These are phyloP conservation scores for Drosophila nebulosa DNA, from an alignment of 1,140 invertebrate genomes.

Conservation along the genomic window DNA sequence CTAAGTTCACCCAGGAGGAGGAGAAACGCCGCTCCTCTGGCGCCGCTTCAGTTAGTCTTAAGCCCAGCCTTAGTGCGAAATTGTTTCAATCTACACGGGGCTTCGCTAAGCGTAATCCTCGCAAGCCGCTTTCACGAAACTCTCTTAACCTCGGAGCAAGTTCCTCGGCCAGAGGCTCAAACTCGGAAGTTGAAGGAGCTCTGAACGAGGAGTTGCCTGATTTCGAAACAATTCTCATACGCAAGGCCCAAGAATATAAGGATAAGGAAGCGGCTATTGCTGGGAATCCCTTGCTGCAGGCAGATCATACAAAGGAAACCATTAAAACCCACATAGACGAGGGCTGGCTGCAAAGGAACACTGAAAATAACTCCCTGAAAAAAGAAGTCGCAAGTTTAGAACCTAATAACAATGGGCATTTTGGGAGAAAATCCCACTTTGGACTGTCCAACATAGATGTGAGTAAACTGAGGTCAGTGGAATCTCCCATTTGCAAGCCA, in stretches of 20 bases:
- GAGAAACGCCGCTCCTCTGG: not conserved
- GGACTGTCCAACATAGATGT: slow-evolving; percentile 64
- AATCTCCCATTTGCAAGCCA: not conserved
- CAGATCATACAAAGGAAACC: slow-evolving; percentile 40
- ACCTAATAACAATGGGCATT: slow-evolving; percentile 39
- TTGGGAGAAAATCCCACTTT: slow-evolving; percentile 38
- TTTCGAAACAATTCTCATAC: slow-evolving; percentile 74
- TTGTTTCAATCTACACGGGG: slow-evolving; percentile 84
- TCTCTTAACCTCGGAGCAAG: slow-evolving; percentile 17
- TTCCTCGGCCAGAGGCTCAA: not conserved
- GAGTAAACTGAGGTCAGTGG: slow-evolving; percentile 38
- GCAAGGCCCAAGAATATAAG: slow-evolving; percentile 70
- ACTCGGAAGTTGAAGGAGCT: not conserved
- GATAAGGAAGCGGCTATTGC: slow-evolving; percentile 29
- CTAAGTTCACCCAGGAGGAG: slow-evolving; percentile 10
- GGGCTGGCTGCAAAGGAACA: slow-evolving; percentile 64
- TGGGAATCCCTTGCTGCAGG: slow-evolving; percentile 32
- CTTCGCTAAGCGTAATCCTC: slow-evolving; percentile 88
- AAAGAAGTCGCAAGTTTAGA: not conserved
- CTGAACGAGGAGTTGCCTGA: slow-evolving; percentile 58
- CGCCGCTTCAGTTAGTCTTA: slow-evolving; percentile 81
- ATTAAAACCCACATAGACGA: slow-evolving; percentile 70
- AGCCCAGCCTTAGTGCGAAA: slow-evolving; percentile 82
- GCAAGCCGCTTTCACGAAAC: slow-evolving; percentile 84
- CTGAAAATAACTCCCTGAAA: slow-evolving; percentile 42